A percentile compares a stretch with the other conserved stretches of the same genome.
Evolutionary conservation across 2,888 invertebrate genomes (phyloP).

Genomic region (Zygogramma bicolorata): DNA sequence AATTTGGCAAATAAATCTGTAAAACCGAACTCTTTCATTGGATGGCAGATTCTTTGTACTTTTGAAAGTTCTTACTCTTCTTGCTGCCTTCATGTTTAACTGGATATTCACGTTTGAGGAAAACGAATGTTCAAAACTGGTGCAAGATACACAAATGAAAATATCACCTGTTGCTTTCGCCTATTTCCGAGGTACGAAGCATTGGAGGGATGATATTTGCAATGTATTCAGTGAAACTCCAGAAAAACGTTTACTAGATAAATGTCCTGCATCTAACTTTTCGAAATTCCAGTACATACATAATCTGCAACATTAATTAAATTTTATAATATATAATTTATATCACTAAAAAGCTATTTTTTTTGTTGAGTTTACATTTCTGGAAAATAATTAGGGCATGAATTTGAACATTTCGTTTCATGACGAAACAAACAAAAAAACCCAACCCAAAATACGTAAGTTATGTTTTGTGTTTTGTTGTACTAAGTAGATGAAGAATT

Average conservation of each 20-base stretch:
- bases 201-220: background rate
- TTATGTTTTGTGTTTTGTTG: constrained; percentile 38
- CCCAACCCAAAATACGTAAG: constrained; percentile 36
- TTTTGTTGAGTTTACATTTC: constrained; percentile 50
- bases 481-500: constrained; percentile 43
- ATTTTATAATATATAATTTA: constrained; percentile 55
- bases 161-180: background rate
- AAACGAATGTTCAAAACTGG: constrained; percentile 12
- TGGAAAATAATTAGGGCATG: constrained; percentile 50
- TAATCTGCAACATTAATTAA: constrained; percentile 59
- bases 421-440: constrained; percentile 48
- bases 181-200: background rate
- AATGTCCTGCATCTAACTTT: constrained; percentile 53
- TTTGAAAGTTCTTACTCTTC: constrained; percentile 53
- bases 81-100: constrained; percentile 30
- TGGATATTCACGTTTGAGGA: constrained; percentile 34
- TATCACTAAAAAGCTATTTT: constrained; percentile 60
- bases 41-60: constrained; percentile 60
- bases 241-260: constrained; percentile 38
- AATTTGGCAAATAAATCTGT: constrained; percentile 48
- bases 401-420: constrained; percentile 47
- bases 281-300: constrained; percentile 53
- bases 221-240: constrained; percentile 34
- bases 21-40: constrained; percentile 46
- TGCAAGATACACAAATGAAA: background rate